Evolutionary conservation across 2,797 vertebrate species (phyloP).

Genomic region (Salarias fasciatus): DNA sequence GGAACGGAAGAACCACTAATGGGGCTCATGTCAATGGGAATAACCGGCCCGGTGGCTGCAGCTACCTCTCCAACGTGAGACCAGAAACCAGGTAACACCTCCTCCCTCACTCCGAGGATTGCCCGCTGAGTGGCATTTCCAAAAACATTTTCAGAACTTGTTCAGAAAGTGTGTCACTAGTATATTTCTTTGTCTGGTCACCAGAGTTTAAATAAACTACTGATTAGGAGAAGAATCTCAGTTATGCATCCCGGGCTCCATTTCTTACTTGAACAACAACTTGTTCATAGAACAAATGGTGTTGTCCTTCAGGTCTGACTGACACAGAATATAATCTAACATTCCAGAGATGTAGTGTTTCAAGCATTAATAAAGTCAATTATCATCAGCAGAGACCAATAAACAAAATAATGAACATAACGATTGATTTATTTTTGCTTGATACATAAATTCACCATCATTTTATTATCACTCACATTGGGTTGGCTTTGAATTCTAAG

Average conservation of each 20-base stretch:
- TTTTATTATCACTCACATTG: background rate
- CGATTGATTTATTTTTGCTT: too few species aligned
- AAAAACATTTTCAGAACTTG: background rate
- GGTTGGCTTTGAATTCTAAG: background rate
- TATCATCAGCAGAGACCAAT: too few species aligned
- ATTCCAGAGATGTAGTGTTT: too few species aligned
- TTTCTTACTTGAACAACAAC: conserved; percentile 35
- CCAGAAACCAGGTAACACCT: conserved; percentile 88
- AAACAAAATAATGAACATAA: too few species aligned
- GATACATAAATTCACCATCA: background rate
- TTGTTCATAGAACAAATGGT: conserved; percentile 5
- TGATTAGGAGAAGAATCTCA: conserved; percentile 57
- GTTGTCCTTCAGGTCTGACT: background rate
- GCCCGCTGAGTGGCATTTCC: too few species aligned
- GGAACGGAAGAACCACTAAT: conserved; percentile 75
- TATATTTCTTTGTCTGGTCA: conserved; percentile 52
- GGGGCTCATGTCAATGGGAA: conserved; percentile 80
- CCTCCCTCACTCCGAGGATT: background rate
- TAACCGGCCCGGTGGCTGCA: conserved; percentile 82
- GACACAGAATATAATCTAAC: background rate
- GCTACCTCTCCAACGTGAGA: conserved; percentile 89
- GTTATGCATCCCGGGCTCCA: conserved; percentile 43
- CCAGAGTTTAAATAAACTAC: conserved; percentile 55
- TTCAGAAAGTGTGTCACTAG: conserved; percentile 1
- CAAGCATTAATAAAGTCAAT: too few species aligned